Conservation (phyloP, 2,797 vertebrate genomes). For the Babyrousa celebensis region DNA sequence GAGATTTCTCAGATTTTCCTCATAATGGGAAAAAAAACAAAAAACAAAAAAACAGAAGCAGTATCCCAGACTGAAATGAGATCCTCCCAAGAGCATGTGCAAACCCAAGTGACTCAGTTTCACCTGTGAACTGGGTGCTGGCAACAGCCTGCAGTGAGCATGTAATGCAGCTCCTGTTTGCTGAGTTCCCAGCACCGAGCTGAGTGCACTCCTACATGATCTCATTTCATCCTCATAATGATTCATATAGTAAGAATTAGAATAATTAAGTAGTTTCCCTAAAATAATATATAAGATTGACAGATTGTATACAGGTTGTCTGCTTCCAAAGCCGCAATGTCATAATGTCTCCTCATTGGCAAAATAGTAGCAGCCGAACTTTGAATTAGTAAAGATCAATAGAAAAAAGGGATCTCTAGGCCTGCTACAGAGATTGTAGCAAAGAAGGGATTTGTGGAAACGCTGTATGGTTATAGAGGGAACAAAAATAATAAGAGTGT, state of each 20-base stretch:
- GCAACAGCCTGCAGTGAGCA: background rate
- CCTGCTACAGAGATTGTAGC: background rate
- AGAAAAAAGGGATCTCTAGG: background rate
- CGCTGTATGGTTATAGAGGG: background rate
- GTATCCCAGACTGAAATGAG: background rate
- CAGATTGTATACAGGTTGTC: background rate
- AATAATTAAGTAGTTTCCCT: background rate
- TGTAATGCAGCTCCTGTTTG: background rate
- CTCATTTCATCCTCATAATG: background rate
- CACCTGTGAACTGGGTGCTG: background rate
- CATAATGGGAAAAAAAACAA: background rate
- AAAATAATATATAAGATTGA: slow-evolving; percentile 9
- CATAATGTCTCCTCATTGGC: background rate
- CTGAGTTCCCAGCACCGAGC: background rate
- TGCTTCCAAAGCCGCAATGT: background rate
- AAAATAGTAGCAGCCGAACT: slow-evolving; percentile 52
- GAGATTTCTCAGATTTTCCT: slow-evolving; percentile 63
- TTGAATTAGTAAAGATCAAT: slow-evolving; percentile 13
- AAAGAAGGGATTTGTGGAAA: slow-evolving; percentile 30
- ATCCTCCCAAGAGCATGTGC: background rate
- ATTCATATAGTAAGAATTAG: background rate
- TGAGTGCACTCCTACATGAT: background rate
- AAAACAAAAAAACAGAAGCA: background rate
- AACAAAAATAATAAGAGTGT: slow-evolving; percentile 17
- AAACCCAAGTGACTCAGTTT: background rate